A percentile compares a stretch with the other conserved stretches of the same genome.
Evolutionary conservation across 2,113 vertebrate species (phyloP).

Genomic region (Fulmarus glacialis): DNA sequence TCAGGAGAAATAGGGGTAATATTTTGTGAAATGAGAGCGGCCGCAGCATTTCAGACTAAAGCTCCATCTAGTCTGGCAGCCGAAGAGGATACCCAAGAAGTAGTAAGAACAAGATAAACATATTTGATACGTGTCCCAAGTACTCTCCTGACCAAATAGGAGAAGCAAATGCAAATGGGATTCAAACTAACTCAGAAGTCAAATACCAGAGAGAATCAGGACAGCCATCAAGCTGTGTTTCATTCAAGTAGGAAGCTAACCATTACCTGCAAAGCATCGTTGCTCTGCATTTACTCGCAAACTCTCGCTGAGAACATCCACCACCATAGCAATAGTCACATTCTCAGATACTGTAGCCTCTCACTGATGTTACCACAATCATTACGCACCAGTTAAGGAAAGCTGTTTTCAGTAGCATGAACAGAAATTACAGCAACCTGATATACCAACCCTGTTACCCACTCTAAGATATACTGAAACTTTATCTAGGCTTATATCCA

Average conservation of each 20-base stretch:
- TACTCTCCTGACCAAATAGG: neutral
- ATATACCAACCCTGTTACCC: neutral
- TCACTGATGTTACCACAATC: neutral
- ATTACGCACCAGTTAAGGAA: neutral
- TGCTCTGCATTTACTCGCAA: neutral
- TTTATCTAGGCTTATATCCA: neutral
- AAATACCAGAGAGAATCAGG: neutral
- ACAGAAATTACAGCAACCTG: neutral
- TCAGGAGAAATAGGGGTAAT: neutral
- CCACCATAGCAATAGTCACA: neutral
- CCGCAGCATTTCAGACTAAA: neutral
- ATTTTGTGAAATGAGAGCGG: neutral
- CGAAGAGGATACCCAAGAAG: neutral
- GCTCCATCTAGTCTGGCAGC: neutral
- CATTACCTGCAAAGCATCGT: neutral
- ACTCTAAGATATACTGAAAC: neutral
- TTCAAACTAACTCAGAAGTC: neutral
- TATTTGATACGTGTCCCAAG: neutral
- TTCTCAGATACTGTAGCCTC: neutral
- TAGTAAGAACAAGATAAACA: neutral
- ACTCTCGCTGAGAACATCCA: neutral
- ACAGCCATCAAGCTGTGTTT: neutral
- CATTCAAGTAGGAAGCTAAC: neutral
- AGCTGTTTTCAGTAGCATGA: neutral
- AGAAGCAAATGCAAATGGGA: neutral